Percentiles rank a stretch among this genome's conserved stretches.
phyloP scores from a whole-genome alignment of 2,888 invertebrate species.

The Cephus sareptanus region DNA sequence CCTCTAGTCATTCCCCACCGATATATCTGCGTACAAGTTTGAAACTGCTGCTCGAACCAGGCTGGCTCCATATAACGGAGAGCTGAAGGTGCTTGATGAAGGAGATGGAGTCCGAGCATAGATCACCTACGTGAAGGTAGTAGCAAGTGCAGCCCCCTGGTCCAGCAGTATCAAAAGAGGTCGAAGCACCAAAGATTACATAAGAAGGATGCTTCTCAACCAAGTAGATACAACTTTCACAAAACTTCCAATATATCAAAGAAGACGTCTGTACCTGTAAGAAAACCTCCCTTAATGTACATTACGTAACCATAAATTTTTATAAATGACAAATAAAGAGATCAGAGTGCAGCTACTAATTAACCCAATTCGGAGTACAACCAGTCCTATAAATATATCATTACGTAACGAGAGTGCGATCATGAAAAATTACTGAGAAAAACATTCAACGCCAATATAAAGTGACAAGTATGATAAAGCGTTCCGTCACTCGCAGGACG shows the following conservation, averaged over 20 bases:
- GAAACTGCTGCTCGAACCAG: not conserved
- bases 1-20: not conserved
- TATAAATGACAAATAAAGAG: not conserved
- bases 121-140: not conserved
- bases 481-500: not conserved
- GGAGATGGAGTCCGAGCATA: not conserved
- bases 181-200: not conserved
- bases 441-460: not conserved
- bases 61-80: not conserved
- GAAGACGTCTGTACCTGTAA: not conserved
- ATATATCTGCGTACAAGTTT: not conserved
- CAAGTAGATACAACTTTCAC: not conserved
- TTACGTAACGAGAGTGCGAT: not conserved
- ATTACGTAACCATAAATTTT: too few species aligned
- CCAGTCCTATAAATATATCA: not conserved
- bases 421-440: not conserved
- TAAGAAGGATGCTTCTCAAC: not conserved
- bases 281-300: not conserved
- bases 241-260: not conserved
- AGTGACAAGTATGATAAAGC: not conserved
- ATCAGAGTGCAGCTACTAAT: not conserved
- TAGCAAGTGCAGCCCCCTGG: not conserved
- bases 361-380: not conserved
- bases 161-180: not conserved
- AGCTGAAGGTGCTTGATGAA: not conserved